Evolutionary conservation across 2,797 vertebrate species (phyloP).

Genomic region (Sebastes ruberrimus): DNA sequence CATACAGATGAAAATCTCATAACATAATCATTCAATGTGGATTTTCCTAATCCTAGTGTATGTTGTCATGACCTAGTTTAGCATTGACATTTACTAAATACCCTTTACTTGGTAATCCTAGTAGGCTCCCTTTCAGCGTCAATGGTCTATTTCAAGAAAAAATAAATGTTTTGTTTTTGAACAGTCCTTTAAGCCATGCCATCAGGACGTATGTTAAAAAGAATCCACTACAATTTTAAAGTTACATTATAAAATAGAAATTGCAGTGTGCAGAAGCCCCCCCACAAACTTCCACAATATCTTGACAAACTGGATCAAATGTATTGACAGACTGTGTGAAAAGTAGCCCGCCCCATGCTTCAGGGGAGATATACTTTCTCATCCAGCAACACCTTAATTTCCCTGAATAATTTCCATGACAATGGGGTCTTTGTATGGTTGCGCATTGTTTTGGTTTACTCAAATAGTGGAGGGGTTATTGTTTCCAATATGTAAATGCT

Average conservation of each 20-base stretch:
- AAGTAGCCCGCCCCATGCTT: constrained; percentile 6
- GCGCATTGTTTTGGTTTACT: constrained; percentile 72
- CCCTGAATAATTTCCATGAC: constrained; percentile 72
- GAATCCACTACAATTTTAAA: constrained; percentile 20
- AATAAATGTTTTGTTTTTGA: constrained; percentile 54
- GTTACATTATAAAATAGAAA: constrained; percentile 31
- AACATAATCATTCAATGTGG: constrained; percentile 63
- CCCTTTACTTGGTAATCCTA: constrained; percentile 69
- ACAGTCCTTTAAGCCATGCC: constrained; percentile 34
- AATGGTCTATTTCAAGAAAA: constrained; percentile 63
- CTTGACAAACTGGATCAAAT: constrained; percentile 32
- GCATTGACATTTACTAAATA: constrained; percentile 65
- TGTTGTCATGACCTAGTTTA: constrained; percentile 73
- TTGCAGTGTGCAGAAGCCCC: not conserved
- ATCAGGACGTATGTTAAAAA: constrained; percentile 11
- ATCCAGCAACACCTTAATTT: constrained; percentile 51
- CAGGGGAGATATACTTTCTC: constrained; percentile 16
- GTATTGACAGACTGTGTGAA: constrained; percentile 30
- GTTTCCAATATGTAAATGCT: constrained; percentile 79
- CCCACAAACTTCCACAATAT: not conserved
- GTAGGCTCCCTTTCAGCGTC: constrained; percentile 46
- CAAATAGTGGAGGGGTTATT: constrained; percentile 70
- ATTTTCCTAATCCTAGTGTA: constrained; percentile 71
- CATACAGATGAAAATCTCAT: constrained; percentile 56
- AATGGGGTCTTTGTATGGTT: constrained; percentile 64